A percentile compares a stretch with the other conserved stretches of the same genome.
Conservation (phyloP, 1,140 invertebrate species). For the Diprion similis region DNA sequence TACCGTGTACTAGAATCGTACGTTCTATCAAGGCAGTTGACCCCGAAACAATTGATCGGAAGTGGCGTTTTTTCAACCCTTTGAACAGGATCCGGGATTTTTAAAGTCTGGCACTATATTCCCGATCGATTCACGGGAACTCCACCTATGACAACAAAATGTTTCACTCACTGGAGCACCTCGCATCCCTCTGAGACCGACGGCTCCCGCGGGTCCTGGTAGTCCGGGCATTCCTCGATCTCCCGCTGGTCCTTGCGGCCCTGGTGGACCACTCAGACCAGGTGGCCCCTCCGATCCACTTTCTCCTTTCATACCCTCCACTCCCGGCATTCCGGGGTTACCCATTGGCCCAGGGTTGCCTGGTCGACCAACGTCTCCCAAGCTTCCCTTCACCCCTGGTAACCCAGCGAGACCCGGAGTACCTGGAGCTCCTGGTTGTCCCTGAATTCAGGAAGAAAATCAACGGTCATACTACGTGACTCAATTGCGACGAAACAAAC, state of each 20-base stretch:
- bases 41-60: no score
- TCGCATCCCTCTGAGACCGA: constrained; percentile 53
- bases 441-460: constrained; percentile 48
- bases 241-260: constrained; percentile 72
- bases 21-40: no score
- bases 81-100: no score
- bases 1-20: no score
- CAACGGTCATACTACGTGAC: not conserved
- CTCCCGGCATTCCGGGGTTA: constrained; percentile 71
- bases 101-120: no score
- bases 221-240: constrained; percentile 72
- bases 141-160: not conserved
- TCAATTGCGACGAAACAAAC: no score
- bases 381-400: constrained; percentile 75
- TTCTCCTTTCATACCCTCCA: constrained; percentile 75
- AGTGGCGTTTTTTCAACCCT: no score
- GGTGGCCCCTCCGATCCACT: constrained; percentile 72
- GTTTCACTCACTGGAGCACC: constrained; percentile 55
- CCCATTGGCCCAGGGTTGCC: constrained; percentile 76
- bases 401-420: constrained; percentile 69
- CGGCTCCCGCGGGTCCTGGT: constrained; percentile 66
- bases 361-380: constrained; percentile 75
- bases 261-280: constrained; percentile 70
- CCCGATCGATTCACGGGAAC: no score
- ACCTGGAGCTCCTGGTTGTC: constrained; percentile 67